Evolutionary conservation across 2,797 vertebrate genomes (phyloP), one percentile per base, ranked within the genome.

Genomic region (Megaceryle alcyon): DNA sequence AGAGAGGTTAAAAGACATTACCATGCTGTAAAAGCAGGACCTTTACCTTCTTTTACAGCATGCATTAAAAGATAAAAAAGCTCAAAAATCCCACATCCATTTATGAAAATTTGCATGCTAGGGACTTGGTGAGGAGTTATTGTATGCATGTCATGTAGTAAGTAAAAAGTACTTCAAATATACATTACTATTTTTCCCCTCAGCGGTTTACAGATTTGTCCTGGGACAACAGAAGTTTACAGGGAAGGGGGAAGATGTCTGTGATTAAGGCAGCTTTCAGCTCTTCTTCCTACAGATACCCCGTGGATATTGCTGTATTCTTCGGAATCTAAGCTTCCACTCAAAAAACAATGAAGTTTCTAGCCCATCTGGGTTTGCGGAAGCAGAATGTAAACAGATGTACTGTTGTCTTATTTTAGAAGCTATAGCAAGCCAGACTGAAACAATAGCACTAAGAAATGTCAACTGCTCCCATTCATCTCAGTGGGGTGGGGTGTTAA

Each of bases 321-420:
- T 96, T 84, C 84, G 95, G 79, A 76, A 91, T 88, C 88, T 88
- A 85, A 97, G 91, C 76, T 93, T 93, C 85, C 91, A 94, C 86
- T 94, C 93, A 79, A 92, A 93, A 96, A 92, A 92, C 95, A 95
- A 96, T 94, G 91, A 95, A 92, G 92, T 91, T 97, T 90, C 91
- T 79, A 94, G 92, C 86, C 95, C 97, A 97, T 97, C 96, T 97
- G 97, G 95, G 88, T 92, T 91, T 96, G 88, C 71, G 75, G 97
- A 97, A 97, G 96, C 87, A 96, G 92, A 96, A 95, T 96, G 94
- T 97, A 97, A 97, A 97, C 97, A 97, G 97, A 97, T 96, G 97
- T 95, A 95, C 96, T 95, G 91, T 96, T 97, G 95, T 95, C 97
- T 97, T 97, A 92, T 97, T 97, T 96, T 97, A 97, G 97, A 96